phyloP scores from a whole-genome alignment of 2,888 invertebrate species.

The Agrochola lota region DNA sequence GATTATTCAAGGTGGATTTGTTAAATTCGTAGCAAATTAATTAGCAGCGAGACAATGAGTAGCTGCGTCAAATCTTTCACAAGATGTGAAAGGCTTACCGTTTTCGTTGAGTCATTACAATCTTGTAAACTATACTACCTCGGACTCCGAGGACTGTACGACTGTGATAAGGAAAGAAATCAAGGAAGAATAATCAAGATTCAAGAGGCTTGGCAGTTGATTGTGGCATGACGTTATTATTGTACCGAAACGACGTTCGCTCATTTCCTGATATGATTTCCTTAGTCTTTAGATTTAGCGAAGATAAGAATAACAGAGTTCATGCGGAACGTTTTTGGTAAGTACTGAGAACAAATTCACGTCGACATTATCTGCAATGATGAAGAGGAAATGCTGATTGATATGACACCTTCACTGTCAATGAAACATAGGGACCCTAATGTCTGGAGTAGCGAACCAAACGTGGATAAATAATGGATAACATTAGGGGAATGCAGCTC shows the following conservation, averaged over 20 bases:
- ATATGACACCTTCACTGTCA: conserved; percentile 38
- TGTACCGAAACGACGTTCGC: conserved; percentile 10
- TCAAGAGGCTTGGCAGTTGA: conserved; percentile 25
- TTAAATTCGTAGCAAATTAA: conserved; percentile 60
- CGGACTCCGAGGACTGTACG: not conserved
- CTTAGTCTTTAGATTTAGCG: conserved; percentile 22
- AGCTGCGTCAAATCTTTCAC: conserved; percentile 59
- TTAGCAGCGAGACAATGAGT: conserved; percentile 39
- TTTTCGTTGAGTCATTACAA: not conserved
- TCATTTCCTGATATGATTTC: conserved; percentile 48
- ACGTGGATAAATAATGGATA: not conserved
- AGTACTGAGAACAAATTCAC: not conserved
- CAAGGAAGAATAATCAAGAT: conserved; percentile 40
- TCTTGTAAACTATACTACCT: conserved; percentile 1
- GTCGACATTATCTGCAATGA: not conserved
- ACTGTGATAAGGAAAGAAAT: conserved; percentile 26
- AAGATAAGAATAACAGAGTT: not conserved
- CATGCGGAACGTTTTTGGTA: not conserved
- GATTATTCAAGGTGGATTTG: conserved; percentile 54
- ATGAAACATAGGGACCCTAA: conserved; percentile 36
- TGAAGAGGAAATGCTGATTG: conserved; percentile 34
- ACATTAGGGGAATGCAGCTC: conserved; percentile 24
- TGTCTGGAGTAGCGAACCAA: conserved; percentile 6
- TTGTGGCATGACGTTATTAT: conserved; percentile 26
- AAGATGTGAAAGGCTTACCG: conserved; percentile 6